phyloP scores from a whole-genome alignment of 2,888 invertebrate species.

The Phyto melanocephala region DNA sequence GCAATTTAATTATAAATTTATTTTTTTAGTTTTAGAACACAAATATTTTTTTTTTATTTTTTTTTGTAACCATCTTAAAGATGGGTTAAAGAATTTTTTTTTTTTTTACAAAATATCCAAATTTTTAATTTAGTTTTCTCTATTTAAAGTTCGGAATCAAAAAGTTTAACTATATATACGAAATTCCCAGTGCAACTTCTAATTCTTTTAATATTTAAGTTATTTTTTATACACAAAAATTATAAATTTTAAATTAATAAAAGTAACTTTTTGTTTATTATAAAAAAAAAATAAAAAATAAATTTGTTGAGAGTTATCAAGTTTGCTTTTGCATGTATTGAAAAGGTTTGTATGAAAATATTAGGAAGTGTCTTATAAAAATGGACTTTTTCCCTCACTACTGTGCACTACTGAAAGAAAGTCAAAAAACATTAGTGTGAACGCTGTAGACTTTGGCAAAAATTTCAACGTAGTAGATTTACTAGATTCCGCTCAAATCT shows the following conservation, averaged over 20 bases:
- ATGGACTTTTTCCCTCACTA: too few relatives aligned
- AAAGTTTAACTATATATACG: slow-evolving; percentile 47
- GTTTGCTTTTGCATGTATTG: not conserved
- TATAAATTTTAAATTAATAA: slow-evolving; percentile 51
- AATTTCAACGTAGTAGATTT: too few relatives aligned
- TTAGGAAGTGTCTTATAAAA: too few relatives aligned
- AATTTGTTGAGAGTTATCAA: not conserved
- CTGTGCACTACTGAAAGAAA: too few relatives aligned
- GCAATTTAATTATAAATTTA: slow-evolving; percentile 74
- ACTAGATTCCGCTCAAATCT: too few relatives aligned
- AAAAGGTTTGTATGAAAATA: slow-evolving; percentile 12
- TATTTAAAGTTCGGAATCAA: slow-evolving; percentile 14
- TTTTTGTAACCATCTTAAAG: slow-evolving; percentile 67
- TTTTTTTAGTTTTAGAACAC: too few relatives aligned
- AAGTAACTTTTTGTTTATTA: slow-evolving; percentile 59
- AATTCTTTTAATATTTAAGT: slow-evolving; percentile 46
- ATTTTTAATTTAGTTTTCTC: slow-evolving; percentile 67
- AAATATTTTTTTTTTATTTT: slow-evolving; percentile 68
- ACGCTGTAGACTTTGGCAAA: too few relatives aligned
- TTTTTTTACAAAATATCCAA: slow-evolving; percentile 63
- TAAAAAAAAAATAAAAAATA: slow-evolving; percentile 2
- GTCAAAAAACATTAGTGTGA: too few relatives aligned
- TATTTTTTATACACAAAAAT: slow-evolving; percentile 59
- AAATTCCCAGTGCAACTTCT: slow-evolving; percentile 64
- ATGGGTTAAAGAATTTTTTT: slow-evolving; percentile 54